Evolutionary conservation across 37 sponge, comb jelly and placozoan genomes (phyloP).

Genomic region (Haliclona indistincta): DNA sequence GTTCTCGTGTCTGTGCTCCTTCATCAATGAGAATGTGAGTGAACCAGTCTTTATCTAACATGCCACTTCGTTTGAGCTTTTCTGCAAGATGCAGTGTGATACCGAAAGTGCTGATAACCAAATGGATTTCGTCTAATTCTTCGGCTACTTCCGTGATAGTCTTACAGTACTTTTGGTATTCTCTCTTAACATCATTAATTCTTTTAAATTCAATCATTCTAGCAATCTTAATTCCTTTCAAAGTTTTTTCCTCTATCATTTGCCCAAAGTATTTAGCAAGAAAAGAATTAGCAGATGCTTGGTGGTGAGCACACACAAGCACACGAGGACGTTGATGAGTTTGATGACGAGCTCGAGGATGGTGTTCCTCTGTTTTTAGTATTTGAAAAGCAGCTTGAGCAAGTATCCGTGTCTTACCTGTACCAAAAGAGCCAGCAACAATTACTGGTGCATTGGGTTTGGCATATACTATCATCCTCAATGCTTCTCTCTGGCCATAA

Average conservation of each 20-base stretch:
- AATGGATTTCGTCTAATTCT: too few species aligned
- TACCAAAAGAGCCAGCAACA: conserved; percentile 76
- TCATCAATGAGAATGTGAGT: conserved; percentile 18
- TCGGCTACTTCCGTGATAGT: too few species aligned
- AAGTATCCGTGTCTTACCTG: conserved; percentile 64
- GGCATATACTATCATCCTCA: conserved; percentile 15
- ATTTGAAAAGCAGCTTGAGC: conserved; percentile 63
- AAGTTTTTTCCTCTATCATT: too few species aligned
- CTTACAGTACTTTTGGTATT: too few species aligned
- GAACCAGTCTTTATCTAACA: neutral
- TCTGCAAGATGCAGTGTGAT: too few species aligned
- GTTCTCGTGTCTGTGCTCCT: conserved; percentile 14
- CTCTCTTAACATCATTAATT: too few species aligned
- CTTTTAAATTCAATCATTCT: too few species aligned
- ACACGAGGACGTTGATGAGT: conserved; percentile 14
- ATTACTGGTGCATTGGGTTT: conserved; percentile 36
- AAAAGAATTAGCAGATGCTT: conserved; percentile 62
- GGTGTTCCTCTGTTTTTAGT: neutral
- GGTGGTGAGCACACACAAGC: conserved; percentile 66
- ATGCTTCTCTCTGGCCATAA: conserved; percentile 27
- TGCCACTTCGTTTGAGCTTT: neutral
- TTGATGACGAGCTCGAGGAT: too few species aligned
- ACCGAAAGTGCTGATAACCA: too few species aligned
- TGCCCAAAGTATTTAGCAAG: conserved; percentile 51
- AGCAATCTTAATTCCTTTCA: too few species aligned